phyloP scores from a whole-genome alignment of 1,140 invertebrate species.

The Armadillidium nasatum region DNA sequence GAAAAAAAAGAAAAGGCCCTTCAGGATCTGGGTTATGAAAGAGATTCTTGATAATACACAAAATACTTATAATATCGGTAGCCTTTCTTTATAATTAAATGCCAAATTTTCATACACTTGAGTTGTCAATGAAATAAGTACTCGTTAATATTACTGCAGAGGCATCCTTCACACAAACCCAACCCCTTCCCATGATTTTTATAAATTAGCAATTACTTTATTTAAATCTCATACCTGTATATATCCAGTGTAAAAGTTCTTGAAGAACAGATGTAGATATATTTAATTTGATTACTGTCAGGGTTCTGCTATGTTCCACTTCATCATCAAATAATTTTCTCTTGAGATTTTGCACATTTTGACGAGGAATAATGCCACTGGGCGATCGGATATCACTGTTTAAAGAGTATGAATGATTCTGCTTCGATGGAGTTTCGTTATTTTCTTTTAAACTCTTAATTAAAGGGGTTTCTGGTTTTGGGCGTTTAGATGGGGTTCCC shows the following conservation, averaged over 20 bases:
- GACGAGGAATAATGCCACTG: background rate
- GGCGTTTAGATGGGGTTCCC: background rate
- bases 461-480: background rate
- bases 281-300: background rate
- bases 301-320: background rate
- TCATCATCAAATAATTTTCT: slow-evolving; percentile 9
- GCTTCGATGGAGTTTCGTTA: background rate
- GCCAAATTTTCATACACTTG: too few relatives aligned
- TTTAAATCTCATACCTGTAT: background rate
- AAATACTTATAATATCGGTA: too few relatives aligned
- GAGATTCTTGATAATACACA: too few relatives aligned
- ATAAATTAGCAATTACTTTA: too few relatives aligned
- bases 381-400: background rate
- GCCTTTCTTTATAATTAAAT: too few relatives aligned
- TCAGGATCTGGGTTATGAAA: too few relatives aligned
- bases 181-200: too few relatives aligned
- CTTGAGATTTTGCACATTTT: background rate
- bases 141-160: too few relatives aligned
- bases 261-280: background rate
- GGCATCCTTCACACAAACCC: too few relatives aligned
- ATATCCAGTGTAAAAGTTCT: slow-evolving; percentile 8
- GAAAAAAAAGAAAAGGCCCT: too few relatives aligned
- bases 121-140: too few relatives aligned
- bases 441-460: background rate
- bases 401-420: background rate